phyloP scores from a whole-genome alignment of 2,797 vertebrate species.

The Poeciliopsis turneri region DNA sequence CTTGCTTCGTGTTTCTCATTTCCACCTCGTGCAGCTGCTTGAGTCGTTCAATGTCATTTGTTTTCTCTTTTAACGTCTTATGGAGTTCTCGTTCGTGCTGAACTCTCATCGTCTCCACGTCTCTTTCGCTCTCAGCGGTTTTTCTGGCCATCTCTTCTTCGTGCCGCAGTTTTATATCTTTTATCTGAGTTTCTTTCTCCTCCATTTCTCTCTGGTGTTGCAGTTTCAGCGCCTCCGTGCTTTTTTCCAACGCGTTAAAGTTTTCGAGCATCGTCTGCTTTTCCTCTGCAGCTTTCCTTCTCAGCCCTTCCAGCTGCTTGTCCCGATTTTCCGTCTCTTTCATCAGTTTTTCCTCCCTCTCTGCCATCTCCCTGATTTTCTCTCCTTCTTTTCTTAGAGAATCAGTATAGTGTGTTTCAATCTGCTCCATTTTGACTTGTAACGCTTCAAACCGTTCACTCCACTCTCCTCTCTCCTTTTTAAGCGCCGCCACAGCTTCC shows the following conservation, averaged over 20 bases:
- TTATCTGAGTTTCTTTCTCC: slow-evolving; percentile 47
- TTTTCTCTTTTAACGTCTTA: slow-evolving; percentile 36
- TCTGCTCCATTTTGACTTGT: slow-evolving; percentile 44
- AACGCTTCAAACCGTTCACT: slow-evolving; percentile 36
- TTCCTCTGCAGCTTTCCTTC: slow-evolving; percentile 39
- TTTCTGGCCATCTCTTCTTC: slow-evolving; percentile 47
- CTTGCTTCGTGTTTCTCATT: slow-evolving; percentile 9
- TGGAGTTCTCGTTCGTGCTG: slow-evolving; percentile 35
- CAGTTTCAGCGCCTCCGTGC: slow-evolving; percentile 42
- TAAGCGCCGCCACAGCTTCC: slow-evolving; percentile 27
- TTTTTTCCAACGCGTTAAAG: slow-evolving; percentile 39
- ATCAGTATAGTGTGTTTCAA: slow-evolving; percentile 38
- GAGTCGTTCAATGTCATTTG: slow-evolving; percentile 13
- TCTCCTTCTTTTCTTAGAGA: slow-evolving; percentile 46
- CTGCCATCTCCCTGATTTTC: slow-evolving; percentile 14
- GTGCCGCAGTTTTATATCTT: slow-evolving; percentile 38
- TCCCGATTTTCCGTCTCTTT: slow-evolving; percentile 59
- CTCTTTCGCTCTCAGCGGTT: slow-evolving; percentile 38
- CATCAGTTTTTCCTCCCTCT: slow-evolving; percentile 36
- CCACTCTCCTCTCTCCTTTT: slow-evolving; percentile 52
- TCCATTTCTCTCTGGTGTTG: slow-evolving; percentile 38
- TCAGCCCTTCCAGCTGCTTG: slow-evolving; percentile 35
- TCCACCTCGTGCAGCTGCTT: slow-evolving; percentile 24
- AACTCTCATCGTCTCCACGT: slow-evolving; percentile 29
- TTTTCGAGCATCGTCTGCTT: slow-evolving; percentile 36